phyloP scores from a whole-genome alignment of 2,888 invertebrate species.

The Nemapogon koenigi region DNA sequence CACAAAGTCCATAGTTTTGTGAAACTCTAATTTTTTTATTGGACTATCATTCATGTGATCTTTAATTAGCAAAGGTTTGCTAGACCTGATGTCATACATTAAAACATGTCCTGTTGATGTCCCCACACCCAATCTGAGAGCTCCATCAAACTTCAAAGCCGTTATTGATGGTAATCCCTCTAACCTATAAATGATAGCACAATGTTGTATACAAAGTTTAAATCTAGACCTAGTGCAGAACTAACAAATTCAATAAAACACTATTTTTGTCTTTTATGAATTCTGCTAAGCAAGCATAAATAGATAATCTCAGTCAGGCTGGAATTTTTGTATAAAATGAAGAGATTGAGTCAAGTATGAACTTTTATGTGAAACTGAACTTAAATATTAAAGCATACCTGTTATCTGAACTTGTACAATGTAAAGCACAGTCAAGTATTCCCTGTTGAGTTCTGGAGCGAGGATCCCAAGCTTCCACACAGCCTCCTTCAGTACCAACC shows the following conservation, averaged over 20 bases:
- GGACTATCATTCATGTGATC: conserved; percentile 95
- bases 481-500: conserved; percentile 89
- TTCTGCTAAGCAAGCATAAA: too few relatives aligned
- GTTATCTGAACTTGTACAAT: conserved; percentile 60
- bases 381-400: too few relatives aligned
- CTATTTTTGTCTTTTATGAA: too few relatives aligned
- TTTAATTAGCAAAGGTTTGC: conserved; percentile 86
- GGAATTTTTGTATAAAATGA: too few relatives aligned
- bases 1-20: conserved; percentile 78
- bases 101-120: conserved; percentile 93
- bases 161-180: conserved; percentile 75
- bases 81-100: conserved; percentile 92
- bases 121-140: conserved; percentile 85
- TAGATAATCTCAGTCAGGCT: too few relatives aligned
- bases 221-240: too few relatives aligned
- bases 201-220: too few relatives aligned
- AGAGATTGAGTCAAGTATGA: too few relatives aligned
- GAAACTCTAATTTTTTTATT: conserved; percentile 88
- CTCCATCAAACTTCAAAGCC: conserved; percentile 79
- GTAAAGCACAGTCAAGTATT: conserved; percentile 82
- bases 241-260: too few relatives aligned
- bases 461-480: conserved; percentile 97
- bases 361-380: too few relatives aligned
- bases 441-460: conserved; percentile 79
- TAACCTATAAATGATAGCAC: conserved; percentile 61